phyloP scores from a whole-genome alignment of 2,797 vertebrate genomes.

The Phoeniculus purpureus region DNA sequence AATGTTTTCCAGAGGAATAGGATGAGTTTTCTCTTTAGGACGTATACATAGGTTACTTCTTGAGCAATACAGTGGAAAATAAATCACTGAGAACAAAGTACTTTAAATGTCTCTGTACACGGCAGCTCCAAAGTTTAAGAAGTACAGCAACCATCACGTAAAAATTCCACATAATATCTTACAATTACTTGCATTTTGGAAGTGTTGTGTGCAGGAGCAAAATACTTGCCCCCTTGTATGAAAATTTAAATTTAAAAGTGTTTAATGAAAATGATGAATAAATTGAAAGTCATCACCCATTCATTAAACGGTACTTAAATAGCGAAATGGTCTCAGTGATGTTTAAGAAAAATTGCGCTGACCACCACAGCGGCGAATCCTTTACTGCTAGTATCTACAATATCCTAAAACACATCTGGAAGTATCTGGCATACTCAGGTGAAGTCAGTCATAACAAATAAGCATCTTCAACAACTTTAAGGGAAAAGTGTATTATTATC shows the following conservation, averaged over 20 bases:
- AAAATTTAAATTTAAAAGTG: background rate
- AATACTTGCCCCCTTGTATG: background rate
- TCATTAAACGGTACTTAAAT: background rate
- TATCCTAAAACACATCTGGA: background rate
- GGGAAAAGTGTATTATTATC: background rate
- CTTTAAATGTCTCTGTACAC: background rate
- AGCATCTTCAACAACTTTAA: background rate
- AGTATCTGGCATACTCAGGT: background rate
- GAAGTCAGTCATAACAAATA: background rate
- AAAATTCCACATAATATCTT: background rate
- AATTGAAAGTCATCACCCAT: background rate
- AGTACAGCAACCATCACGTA: background rate
- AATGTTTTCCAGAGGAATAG: background rate
- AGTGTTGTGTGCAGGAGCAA: background rate
- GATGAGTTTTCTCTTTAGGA: background rate
- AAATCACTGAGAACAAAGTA: background rate
- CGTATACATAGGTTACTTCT: rapidly evolving
- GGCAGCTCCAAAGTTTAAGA: background rate
- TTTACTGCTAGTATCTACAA: background rate
- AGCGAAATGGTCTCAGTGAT: background rate
- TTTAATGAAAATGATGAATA: background rate
- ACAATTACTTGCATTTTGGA: background rate
- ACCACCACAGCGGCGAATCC: background rate
- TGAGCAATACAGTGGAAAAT: background rate
- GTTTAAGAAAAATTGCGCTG: background rate